phyloP scores from a whole-genome alignment of 2,888 invertebrate species.

The Acholoe squamosa region DNA sequence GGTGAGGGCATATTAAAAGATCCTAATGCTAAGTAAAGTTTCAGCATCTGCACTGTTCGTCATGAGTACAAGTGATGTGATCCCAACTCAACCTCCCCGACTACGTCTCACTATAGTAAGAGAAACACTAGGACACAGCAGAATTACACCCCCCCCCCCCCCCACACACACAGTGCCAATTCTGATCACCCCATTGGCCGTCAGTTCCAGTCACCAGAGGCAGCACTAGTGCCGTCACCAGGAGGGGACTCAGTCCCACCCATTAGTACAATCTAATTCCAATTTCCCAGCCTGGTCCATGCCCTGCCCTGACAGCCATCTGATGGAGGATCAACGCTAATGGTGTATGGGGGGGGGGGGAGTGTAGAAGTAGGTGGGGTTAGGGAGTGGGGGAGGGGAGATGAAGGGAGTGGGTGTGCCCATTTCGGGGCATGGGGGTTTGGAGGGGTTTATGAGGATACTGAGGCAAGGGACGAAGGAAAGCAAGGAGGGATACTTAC shows the following conservation, averaged over 20 bases:
- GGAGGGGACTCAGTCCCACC: neutral
- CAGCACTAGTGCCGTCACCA: too few species aligned
- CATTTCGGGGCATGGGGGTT: too few species aligned
- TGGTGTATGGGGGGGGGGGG: neutral
- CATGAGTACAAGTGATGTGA: too few species aligned
- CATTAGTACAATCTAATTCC: slow-evolving; percentile 58
- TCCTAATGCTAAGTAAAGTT: too few species aligned
- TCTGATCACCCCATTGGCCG: neutral
- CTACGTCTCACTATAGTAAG: neutral
- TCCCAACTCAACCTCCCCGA: neutral
- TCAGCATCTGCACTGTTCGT: too few species aligned
- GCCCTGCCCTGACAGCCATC: slow-evolving; percentile 34
- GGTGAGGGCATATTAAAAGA: neutral
- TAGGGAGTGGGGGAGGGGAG: too few species aligned
- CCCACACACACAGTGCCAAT: neutral
- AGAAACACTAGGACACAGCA: neutral
- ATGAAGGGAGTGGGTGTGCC: too few species aligned
- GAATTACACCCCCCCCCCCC: neutral
- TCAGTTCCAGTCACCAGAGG: neutral
- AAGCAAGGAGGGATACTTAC: too few species aligned
- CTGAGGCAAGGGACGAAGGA: too few species aligned
- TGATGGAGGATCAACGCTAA: slow-evolving; percentile 45
- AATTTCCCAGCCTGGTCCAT: slow-evolving; percentile 2
- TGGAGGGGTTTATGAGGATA: too few species aligned
- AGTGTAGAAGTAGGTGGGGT: too few species aligned